Evolutionary conservation across 1,140 invertebrate genomes (phyloP).

Genomic region (Caenorhabditis inopinata): DNA sequence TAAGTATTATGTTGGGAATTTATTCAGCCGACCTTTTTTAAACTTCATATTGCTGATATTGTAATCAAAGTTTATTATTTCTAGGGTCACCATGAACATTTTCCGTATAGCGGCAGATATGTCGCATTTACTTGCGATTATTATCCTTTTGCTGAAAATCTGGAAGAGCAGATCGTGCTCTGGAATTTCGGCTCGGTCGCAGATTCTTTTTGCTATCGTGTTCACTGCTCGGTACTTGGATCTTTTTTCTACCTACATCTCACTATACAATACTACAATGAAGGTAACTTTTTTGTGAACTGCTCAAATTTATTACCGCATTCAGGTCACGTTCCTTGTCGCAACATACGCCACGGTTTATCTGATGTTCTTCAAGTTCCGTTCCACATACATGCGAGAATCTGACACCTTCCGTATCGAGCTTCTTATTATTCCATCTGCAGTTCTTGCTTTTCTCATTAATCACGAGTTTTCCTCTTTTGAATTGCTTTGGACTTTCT

Average conservation of each 20-base stretch:
- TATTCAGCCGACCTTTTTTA: too few relatives aligned
- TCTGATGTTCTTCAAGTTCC: conserved; percentile 95
- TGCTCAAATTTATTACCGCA: background rate
- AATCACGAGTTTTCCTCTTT: conserved; percentile 88
- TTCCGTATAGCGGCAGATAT: conserved; percentile 92
- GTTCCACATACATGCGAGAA: conserved; percentile 68
- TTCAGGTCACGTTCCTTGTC: conserved; percentile 79
- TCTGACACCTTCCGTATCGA: conserved; percentile 77
- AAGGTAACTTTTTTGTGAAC: conserved; percentile 70
- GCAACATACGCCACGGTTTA: conserved; percentile 87
- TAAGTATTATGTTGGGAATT: too few relatives aligned
- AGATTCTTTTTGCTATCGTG: conserved; percentile 92
- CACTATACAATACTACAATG: conserved; percentile 93
- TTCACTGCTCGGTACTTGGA: conserved; percentile 93
- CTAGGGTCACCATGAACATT: conserved; percentile 78
- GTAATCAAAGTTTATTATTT: background rate
- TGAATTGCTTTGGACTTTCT: conserved; percentile 73
- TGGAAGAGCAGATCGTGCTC: conserved; percentile 67
- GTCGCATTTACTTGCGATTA: conserved; percentile 91
- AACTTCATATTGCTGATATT: too few relatives aligned
- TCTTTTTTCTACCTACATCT: conserved; percentile 89
- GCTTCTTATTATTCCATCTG: conserved; percentile 84
- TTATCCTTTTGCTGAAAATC: conserved; percentile 80
- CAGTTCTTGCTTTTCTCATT: conserved; percentile 82
- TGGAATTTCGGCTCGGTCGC: conserved; percentile 96